Evolutionary conservation across 2,888 invertebrate species (phyloP), one percentile per base, ranked within the genome.

Genomic region (Synergus gifuensis): DNA sequence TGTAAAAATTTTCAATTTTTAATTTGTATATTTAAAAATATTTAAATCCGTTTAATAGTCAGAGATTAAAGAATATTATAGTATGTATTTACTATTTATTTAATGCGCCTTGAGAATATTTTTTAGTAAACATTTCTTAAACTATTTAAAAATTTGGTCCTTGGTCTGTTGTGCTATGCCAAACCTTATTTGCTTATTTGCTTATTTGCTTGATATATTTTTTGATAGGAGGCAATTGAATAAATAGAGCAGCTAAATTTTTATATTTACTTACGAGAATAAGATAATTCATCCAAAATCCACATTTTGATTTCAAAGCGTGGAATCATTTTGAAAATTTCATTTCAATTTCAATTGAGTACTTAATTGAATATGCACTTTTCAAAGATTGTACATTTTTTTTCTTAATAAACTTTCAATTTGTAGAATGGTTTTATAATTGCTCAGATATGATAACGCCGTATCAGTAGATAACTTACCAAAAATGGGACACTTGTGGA

Each of bases 401-500:
- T 16, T n/a, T 7, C n/a, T 36, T 64, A n/a, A 64, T 40, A 9
- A n/a, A 64, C 8, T 42, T 64, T 8, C 3, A 36, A 42, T 64
- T 64, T 64, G 11, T 18, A 62, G 12, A 62, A 76, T 36, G 54
- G n/a, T n/a, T 36, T 60, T 36, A 4, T 54, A 18, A 14, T 58
- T 54, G 58, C 7, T n/a, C 28, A 58, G 42, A 76, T 36, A 36
- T 67, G 67, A 67, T 67, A 67, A 46, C 1, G 22, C 62, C 28
- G 46, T 67, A 67, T 67, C 67, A 67, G 67, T 18, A 44, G 46
- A 67, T 46, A 46, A 46, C 18, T 22, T 8, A 22, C 14, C 16
- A 14, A 46, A 36, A 67, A 67, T 67, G 67, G 67, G 46, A 67
- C 46, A 67, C 44, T 46, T 22, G 14, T 67, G 44, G 46, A 67